Evolutionary conservation across 2,113 vertebrate genomes (phyloP).

Genomic region (Bambusicola thoracicus): DNA sequence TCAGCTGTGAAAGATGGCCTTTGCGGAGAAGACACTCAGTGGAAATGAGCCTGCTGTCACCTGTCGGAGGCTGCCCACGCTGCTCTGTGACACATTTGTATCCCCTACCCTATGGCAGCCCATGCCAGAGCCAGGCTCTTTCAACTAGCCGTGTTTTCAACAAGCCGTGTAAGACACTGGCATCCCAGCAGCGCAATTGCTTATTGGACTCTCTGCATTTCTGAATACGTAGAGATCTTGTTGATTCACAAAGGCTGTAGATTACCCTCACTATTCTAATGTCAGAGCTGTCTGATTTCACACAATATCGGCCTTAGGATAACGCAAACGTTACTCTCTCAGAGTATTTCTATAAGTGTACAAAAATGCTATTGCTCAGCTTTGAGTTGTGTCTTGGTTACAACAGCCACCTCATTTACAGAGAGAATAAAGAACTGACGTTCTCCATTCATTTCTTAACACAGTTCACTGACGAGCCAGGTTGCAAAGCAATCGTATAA

Average conservation of each 20-base stretch:
- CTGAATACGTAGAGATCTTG: background rate
- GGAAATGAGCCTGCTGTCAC: background rate
- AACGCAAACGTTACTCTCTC: constrained; percentile 47
- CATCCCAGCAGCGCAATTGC: background rate
- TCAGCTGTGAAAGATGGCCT: background rate
- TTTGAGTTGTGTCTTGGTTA: constrained; percentile 63
- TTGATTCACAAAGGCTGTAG: constrained; percentile 57
- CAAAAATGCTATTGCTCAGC: constrained; percentile 66
- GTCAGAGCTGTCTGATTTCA: constrained; percentile 60
- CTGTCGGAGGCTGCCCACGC: accelerated
- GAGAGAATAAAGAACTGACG: constrained; percentile 50
- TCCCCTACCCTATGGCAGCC: background rate
- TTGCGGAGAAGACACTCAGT: background rate
- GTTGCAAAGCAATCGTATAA: background rate
- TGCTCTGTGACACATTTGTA: background rate
- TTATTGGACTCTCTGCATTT: background rate
- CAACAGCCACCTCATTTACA: constrained; percentile 51
- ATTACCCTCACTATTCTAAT: constrained; percentile 42
- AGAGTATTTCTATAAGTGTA: constrained; percentile 50
- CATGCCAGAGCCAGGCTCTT: background rate
- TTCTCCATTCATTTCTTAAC: constrained; percentile 18
- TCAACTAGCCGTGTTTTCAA: too few species aligned
- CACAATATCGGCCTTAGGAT: constrained; percentile 38
- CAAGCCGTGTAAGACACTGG: background rate
- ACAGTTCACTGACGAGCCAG: constrained; percentile 11